Percentiles rank a stretch among this genome's conserved stretches.
phyloP scores from a whole-genome alignment of 1,140 invertebrate species.

The Brachionus sp. region DNA sequence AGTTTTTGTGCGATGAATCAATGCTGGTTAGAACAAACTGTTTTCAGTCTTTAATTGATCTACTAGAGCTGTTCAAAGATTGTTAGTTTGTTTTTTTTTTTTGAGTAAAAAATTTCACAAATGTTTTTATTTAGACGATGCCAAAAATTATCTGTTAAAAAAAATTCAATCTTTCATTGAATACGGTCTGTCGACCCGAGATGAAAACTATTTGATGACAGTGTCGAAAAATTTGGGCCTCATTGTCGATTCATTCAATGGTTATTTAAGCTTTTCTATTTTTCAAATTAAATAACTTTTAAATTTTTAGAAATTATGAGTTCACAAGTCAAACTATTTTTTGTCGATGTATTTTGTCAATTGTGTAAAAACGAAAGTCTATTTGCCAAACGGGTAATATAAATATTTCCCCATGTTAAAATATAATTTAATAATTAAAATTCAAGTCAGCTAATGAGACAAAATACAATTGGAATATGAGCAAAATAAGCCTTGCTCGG shows the following conservation, averaged over 20 bases:
- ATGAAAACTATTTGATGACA: slow-evolving; percentile 12
- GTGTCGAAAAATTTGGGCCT: slow-evolving; percentile 15
- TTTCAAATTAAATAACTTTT: not conserved
- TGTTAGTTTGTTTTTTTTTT: not conserved
- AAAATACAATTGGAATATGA: slow-evolving; percentile 40
- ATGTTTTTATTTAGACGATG: no score
- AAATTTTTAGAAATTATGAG: slow-evolving; percentile 2
- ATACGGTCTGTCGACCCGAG: not conserved
- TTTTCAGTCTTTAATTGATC: slow-evolving; percentile 32
- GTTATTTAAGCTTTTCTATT: not conserved
- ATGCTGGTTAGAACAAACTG: not conserved
- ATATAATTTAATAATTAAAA: slow-evolving; percentile 1
- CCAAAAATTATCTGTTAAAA: slow-evolving; percentile 39
- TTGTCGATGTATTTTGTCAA: slow-evolving; percentile 34
- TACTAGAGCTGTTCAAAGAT: slow-evolving; percentile 22
- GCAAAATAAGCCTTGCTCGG: slow-evolving; percentile 27
- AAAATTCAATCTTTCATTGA: slow-evolving; percentile 42
- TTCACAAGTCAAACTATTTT: slow-evolving; percentile 9
- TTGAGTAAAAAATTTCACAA: no score
- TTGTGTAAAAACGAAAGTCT: slow-evolving; percentile 37
- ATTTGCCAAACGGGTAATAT: slow-evolving; percentile 17
- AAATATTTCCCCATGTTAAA: not conserved
- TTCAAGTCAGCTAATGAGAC: not conserved
- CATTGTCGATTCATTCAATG: not conserved
- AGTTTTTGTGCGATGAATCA: slow-evolving; percentile 38